Evolutionary conservation across 2,888 invertebrate species (phyloP).

Genomic region (Pterostichus niger): DNA sequence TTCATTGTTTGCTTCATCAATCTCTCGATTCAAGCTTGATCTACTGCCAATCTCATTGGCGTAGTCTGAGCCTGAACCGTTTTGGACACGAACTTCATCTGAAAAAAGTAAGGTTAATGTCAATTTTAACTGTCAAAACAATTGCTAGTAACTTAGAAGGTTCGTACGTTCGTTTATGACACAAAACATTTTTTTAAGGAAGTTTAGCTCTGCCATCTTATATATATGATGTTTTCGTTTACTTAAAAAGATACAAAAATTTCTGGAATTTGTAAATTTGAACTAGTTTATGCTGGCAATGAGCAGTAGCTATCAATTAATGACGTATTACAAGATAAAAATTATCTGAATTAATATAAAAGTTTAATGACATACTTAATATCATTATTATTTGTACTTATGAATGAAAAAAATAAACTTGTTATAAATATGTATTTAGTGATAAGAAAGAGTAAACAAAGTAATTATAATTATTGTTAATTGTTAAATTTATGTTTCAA

Average conservation of each 20-base stretch:
- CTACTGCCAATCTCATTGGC: slow-evolving; percentile 83
- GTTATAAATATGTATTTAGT: too few species aligned
- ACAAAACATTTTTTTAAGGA: slow-evolving; percentile 38
- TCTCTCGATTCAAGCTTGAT: slow-evolving; percentile 80
- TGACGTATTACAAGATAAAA: too few species aligned
- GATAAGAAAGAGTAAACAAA: too few species aligned
- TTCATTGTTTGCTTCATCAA: slow-evolving; percentile 78
- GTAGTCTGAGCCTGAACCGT: slow-evolving; percentile 71
- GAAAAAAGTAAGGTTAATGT: slow-evolving; percentile 18
- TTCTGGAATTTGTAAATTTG: background rate
- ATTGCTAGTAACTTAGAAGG: slow-evolving; percentile 14
- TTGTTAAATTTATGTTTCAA: background rate
- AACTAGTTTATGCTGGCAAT: slow-evolving; percentile 51
- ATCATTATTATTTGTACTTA: too few species aligned
- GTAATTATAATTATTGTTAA: background rate
- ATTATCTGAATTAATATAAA: too few species aligned
- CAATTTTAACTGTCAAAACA: background rate
- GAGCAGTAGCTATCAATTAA: slow-evolving; percentile 35
- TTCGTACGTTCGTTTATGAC: slow-evolving; percentile 44
- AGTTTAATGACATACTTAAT: too few species aligned
- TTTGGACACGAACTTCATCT: slow-evolving; percentile 62
- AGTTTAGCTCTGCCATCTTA: slow-evolving; percentile 19
- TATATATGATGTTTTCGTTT: slow-evolving; percentile 31
- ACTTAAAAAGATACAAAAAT: slow-evolving; percentile 2
- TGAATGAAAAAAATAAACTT: too few species aligned